Base-by-base conservation (phyloP, 2,888 invertebrate species). In the Hydrotaea diabolus region DNA sequence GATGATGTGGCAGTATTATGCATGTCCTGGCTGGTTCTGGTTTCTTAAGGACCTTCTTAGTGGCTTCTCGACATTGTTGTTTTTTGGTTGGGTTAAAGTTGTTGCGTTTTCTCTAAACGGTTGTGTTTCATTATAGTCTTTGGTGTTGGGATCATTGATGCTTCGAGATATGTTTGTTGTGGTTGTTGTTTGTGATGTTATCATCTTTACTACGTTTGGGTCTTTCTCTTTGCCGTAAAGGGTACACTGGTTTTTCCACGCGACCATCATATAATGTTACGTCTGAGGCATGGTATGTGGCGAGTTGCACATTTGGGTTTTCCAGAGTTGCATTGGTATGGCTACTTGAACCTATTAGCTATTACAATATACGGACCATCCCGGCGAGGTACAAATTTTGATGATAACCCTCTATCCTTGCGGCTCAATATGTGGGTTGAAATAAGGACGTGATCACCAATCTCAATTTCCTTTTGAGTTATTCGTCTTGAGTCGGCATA, bases 381-480 rank as follows among this genome's bases (percentile, higher is more conserved):
- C 17, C 62, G 26, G 2, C 31, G 26, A 4, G 64, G 75, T 15
- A 76, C 53, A 76, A 64, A 76, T 19, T 76, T 64, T 0, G 64
- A 49, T 19, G 75, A 49, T 5, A 64, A 5, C 0, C 31, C 19
- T 53, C 53, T 76, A 19, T 1, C 8, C 19, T 0, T 17, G 1
- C 49, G 62, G 36, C 75, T 76, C 62, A 76, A 31, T 13, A 64
- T n/a, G 13, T 76, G 75, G 1, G 75, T 76, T 13, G 62, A 9
- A 17, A 76, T 31, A 0, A 76, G 53, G 13, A 76, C 75, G 7
- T 19, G 23, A 46, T 46, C 46, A 2, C 64, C 75, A 64, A 76
- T 64, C 5, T 57, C 46, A 15, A 77, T 43, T 5, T 57, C 13
- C 5, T 2, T 36, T 49, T 36, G 66, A 36, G 39, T 36, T n/a